These are phyloP conservation scores for Ictalurus furcatus DNA, from an alignment of 2,113 vertebrate species.

Conservation along the genomic window DNA sequence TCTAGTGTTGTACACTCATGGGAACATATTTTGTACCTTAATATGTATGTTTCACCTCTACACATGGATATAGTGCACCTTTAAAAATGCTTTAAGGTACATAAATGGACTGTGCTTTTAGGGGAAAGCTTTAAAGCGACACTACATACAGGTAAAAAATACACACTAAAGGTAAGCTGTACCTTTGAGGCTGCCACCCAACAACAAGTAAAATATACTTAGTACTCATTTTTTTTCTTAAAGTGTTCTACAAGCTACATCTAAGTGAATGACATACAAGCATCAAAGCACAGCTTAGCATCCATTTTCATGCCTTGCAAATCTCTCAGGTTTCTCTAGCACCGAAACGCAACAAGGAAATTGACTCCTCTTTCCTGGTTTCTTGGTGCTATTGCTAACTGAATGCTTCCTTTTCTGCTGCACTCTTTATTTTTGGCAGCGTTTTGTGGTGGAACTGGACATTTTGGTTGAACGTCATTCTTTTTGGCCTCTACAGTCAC, in stretches of 20 bases:
- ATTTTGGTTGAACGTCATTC: not conserved
- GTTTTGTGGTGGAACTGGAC: not conserved
- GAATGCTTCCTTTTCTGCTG: not conserved
- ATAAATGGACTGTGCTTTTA: not conserved
- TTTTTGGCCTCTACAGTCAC: not conserved
- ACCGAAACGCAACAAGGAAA: not conserved
- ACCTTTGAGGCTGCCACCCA: not conserved
- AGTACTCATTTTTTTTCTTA: not conserved
- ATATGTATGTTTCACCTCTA: not conserved
- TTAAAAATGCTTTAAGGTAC: not conserved
- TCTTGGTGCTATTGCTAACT: not conserved
- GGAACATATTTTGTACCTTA: not conserved
- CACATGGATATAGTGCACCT: not conserved
- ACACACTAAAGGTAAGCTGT: not conserved
- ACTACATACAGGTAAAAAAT: not conserved
- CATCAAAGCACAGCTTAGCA: not conserved
- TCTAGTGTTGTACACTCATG: not conserved
- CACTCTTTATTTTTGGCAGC: not conserved
- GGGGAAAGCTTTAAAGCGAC: not conserved
- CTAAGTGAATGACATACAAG: not conserved
- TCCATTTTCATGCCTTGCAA: not conserved
- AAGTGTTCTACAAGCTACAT: not conserved
- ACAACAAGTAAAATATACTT: not conserved
- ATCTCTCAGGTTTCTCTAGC: not conserved
- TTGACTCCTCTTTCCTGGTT: not conserved